Conservation (phyloP, 2,888 invertebrate genomes). For the Bombylius discolor region DNA sequence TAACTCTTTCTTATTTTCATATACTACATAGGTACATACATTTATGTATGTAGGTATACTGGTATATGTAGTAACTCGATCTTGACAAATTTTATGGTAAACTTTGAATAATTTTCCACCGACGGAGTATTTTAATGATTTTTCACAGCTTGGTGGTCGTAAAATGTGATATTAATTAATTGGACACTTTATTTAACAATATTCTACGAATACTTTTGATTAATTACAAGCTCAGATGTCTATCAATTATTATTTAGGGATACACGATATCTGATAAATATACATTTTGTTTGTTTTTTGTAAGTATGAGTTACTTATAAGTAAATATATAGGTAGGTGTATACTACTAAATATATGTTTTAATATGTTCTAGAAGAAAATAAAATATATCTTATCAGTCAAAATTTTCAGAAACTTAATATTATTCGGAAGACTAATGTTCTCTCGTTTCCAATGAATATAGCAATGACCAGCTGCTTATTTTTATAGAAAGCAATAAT, state of each 20-base stretch:
- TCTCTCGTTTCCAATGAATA: too few species aligned
- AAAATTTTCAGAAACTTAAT: too few species aligned
- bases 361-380: too few species aligned
- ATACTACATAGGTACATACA: too few species aligned
- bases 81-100: constrained; percentile 21
- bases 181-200: constrained; percentile 39
- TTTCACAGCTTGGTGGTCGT: constrained; percentile 39
- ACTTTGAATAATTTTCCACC: constrained; percentile 15
- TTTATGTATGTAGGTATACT: neutral
- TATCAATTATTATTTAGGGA: neutral
- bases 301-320: neutral
- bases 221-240: neutral
- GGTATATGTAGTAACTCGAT: constrained; percentile 20
- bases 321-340: too few species aligned
- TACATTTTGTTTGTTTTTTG: neutral
- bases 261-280: neutral
- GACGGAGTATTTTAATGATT: constrained; percentile 29
- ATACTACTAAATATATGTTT: too few species aligned
- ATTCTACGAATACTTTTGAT: constrained; percentile 16
- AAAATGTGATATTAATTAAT: constrained; percentile 39
- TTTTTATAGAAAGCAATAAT: too few species aligned
- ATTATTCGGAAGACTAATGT: too few species aligned
- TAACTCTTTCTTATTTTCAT: too few species aligned
- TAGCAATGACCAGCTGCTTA: too few species aligned
- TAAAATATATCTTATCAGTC: too few species aligned